Percentiles rank a stretch among this genome's conserved stretches.
Conservation (phyloP, 2,797 vertebrate genomes). For the Distichodus sexfasciatus region DNA sequence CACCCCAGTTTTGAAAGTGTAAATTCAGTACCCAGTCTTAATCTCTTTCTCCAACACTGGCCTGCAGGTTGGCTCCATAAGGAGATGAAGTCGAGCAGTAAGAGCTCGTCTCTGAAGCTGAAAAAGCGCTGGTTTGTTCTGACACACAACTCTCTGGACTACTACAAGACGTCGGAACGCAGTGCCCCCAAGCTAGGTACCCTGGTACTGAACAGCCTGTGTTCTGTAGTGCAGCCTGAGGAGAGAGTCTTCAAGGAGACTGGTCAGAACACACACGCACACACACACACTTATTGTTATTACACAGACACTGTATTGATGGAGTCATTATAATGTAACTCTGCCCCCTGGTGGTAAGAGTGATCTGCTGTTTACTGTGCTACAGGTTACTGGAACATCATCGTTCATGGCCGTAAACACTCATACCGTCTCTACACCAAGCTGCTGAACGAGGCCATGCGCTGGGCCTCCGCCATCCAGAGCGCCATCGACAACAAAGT, state of each 20-base stretch:
- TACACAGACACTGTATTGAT: no score
- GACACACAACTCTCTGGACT: conserved; percentile 86
- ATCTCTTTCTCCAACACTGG: not conserved
- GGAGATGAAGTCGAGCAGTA: conserved; percentile 84
- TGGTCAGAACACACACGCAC: conserved; percentile 69
- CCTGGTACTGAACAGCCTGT: conserved; percentile 89
- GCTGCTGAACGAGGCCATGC: conserved; percentile 89
- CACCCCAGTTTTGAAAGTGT: no score
- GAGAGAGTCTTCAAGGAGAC: conserved; percentile 90
- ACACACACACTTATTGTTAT: no score
- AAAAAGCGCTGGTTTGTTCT: conserved; percentile 95
- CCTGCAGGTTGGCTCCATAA: conserved; percentile 87
- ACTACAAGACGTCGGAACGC: conserved; percentile 88
- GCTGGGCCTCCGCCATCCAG: conserved; percentile 89
- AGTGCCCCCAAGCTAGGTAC: conserved; percentile 85
- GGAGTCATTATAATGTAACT: no score
- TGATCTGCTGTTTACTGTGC: not conserved
- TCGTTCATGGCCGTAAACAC: conserved; percentile 88
- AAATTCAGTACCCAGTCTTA: not conserved
- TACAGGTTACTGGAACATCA: conserved; percentile 91
- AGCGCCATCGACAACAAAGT: conserved; percentile 89
- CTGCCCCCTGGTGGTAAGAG: no score
- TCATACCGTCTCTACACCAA: conserved; percentile 90
- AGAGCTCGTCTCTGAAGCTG: conserved; percentile 86
- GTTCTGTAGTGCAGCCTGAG: conserved; percentile 85